Percentiles rank a stretch among this genome's conserved stretches.
Evolutionary conservation across 2,113 vertebrate species (phyloP).

Genomic region (Silurus meridionalis): DNA sequence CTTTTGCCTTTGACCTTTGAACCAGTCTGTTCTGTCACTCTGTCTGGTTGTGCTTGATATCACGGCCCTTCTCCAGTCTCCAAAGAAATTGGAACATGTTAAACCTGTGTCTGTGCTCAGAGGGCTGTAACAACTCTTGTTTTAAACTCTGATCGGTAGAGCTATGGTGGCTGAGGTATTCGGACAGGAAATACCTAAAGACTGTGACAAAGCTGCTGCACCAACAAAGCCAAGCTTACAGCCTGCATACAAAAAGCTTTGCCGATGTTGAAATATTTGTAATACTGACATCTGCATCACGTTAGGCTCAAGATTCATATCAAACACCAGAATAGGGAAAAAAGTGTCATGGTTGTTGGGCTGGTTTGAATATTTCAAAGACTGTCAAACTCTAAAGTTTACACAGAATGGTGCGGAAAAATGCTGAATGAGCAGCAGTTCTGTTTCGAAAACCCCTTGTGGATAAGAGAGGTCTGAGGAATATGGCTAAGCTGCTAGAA

Average conservation of each 20-base stretch:
- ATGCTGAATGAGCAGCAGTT: too few relatives aligned
- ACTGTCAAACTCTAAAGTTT: too few relatives aligned
- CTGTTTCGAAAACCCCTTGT: too few relatives aligned
- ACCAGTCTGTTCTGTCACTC: neutral
- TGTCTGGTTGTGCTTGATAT: constrained; percentile 35
- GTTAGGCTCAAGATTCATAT: too few relatives aligned
- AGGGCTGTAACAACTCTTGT: neutral
- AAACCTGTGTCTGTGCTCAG: constrained; percentile 16
- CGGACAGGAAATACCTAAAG: constrained; percentile 21
- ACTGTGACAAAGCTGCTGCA: constrained; percentile 2
- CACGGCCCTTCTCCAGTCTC: constrained; percentile 37
- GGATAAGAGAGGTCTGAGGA: too few relatives aligned
- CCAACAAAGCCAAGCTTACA: constrained; percentile 13
- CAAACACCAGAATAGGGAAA: too few relatives aligned
- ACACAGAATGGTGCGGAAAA: too few relatives aligned
- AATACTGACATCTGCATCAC: neutral
- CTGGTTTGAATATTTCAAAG: too few relatives aligned
- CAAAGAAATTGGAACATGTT: constrained; percentile 35
- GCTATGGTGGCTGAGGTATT: neutral
- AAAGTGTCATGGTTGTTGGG: too few relatives aligned
- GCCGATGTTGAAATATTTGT: neutral
- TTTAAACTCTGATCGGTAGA: constrained; percentile 1
- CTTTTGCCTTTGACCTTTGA: neutral
- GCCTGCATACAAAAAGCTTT: neutral
- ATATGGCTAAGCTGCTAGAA: too few relatives aligned